Conservation (phyloP, 2,888 invertebrate genomes). For the Isoperla grammatica region DNA sequence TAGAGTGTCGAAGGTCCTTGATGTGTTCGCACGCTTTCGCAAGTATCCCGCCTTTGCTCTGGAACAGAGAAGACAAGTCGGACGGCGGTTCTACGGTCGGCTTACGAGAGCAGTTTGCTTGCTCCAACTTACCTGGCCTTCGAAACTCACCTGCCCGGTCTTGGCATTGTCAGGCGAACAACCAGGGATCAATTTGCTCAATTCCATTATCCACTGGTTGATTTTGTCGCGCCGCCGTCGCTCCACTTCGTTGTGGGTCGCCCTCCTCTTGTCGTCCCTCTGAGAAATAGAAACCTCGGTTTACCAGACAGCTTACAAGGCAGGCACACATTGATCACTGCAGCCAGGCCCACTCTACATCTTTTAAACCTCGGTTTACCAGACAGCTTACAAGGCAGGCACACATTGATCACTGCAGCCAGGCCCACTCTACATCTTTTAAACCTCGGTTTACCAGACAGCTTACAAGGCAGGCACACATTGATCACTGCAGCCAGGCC, state of each 20-base stretch:
- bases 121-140: slow-evolving; percentile 21
- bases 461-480: no score
- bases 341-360: no score
- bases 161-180: slow-evolving; percentile 47
- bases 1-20: slow-evolving; percentile 70
- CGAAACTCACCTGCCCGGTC: slow-evolving; percentile 31
- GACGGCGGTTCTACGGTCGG: no score
- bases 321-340: no score
- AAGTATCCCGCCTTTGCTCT: slow-evolving; percentile 92
- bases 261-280: slow-evolving; percentile 83
- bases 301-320: not conserved
- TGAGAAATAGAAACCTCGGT: no score
- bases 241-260: slow-evolving; percentile 95
- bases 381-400: no score
- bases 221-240: slow-evolving; percentile 91
- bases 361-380: no score
- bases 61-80: slow-evolving; percentile 34
- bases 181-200: slow-evolving; percentile 85
- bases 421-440: no score
- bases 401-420: no score
- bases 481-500: no score
- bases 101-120: no score
- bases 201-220: slow-evolving; percentile 91
- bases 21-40: slow-evolving; percentile 96
- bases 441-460: no score